Percentiles rank a stretch among this genome's conserved stretches.
Conservation (phyloP, 2,797 vertebrate genomes). For the Falco columbarius region DNA sequence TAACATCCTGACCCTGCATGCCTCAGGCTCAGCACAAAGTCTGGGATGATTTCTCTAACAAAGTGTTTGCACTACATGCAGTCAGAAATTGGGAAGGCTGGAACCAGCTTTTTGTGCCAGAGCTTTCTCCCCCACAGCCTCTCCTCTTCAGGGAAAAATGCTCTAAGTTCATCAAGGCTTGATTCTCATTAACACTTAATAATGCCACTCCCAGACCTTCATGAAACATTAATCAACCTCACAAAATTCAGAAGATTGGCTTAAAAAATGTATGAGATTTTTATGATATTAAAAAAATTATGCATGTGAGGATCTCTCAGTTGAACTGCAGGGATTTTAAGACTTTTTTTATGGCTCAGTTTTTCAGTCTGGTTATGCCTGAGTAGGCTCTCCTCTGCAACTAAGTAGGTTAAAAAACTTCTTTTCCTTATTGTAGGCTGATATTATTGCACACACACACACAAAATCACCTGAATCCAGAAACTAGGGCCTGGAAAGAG, state of each 20-base stretch:
- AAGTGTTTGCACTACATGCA: background rate
- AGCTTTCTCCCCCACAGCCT: background rate
- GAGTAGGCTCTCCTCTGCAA: background rate
- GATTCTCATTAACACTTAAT: conserved; percentile 52
- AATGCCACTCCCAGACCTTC: conserved; percentile 12
- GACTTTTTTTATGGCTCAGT: background rate
- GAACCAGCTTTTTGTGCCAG: background rate
- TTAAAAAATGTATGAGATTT: conserved; percentile 58
- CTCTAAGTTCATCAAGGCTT: conserved; percentile 12
- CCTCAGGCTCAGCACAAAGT: background rate
- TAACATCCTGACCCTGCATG: background rate
- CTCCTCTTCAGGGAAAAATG: background rate
- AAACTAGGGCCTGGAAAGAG: background rate
- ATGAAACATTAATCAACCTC: conserved; percentile 39
- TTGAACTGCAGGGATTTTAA: background rate
- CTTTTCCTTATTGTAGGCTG: background rate
- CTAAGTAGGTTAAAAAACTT: background rate
- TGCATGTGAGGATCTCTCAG: background rate
- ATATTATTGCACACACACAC: background rate
- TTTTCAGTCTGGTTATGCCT: background rate
- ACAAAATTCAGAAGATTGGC: background rate
- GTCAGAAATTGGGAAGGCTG: background rate
- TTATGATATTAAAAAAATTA: conserved; percentile 33
- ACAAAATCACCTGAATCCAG: background rate
- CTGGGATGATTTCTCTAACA: background rate